Evolutionary conservation across 2,113 vertebrate species (phyloP), one percentile per base, ranked within the genome.

Genomic region (Corvus moneduloides): DNA sequence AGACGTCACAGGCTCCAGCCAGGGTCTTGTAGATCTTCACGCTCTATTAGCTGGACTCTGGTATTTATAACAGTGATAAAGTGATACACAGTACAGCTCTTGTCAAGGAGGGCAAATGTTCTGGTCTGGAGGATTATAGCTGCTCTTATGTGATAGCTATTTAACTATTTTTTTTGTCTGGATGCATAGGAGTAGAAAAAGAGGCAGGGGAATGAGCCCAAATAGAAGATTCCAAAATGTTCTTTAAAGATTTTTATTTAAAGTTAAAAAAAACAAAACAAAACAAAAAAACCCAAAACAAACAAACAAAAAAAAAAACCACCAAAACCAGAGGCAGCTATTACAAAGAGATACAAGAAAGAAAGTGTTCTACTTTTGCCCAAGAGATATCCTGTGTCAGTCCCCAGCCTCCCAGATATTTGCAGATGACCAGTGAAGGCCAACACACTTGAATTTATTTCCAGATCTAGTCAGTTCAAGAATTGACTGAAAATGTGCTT

Each of bases 41-140:
- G 33, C 27, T 80, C 64, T 93, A n/a, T 82, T 84, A 93, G 67
- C 64, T 41, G 20, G 33, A 74, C 59, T 83, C 24, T 6, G 17
- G 35, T 63, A 87, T 92, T 90, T 92, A 48, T 77, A 93, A 88
- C 79, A 52, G 56, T 23, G 76, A 87, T 86, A 77, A 96, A 80
- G 17, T 64, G 67, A 88, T 85, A 69, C 67, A 90, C 48, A 90
- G 87, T 48, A 74, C 87, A 84, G 64, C 63, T 84, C 82, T 56
- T 84, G 63, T 85, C 55, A 85, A 73, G 27, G 21, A 93, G 72
- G 11, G 46, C 0, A 12, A 84, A 81, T 44, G 37, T 11, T 37
- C 49, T 58, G 35, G 56, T 72, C 66, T 79, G 69, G 63, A 92
- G 48, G 48, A 90, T 59, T 90, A 77, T 30, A 96, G 72, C 30